Percentiles rank a stretch among this genome's conserved stretches.
phyloP scores from a whole-genome alignment of 2,888 invertebrate species.

The Vesta saturnalis region DNA sequence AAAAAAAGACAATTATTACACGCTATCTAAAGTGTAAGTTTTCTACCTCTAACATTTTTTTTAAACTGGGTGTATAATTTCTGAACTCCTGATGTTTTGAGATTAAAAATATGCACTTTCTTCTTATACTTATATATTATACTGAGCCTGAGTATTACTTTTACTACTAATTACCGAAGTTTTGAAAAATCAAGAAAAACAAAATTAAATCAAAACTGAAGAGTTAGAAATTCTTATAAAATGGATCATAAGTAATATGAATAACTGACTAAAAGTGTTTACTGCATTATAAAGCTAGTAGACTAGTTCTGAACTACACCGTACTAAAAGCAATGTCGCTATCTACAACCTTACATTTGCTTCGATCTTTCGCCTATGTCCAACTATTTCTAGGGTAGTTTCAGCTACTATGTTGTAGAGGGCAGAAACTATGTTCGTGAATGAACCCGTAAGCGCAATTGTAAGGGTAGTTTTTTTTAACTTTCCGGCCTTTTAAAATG shows the following conservation, averaged over 20 bases:
- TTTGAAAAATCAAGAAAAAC: too few species aligned
- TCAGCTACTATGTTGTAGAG: constrained; percentile 55
- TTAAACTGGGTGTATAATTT: neutral
- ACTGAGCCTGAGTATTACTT: too few species aligned
- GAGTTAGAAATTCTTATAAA: too few species aligned
- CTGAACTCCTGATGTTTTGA: neutral
- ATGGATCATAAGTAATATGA: too few species aligned
- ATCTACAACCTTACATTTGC: constrained; percentile 6
- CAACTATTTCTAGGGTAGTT: constrained; percentile 44
- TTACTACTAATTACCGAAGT: too few species aligned
- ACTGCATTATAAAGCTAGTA: neutral
- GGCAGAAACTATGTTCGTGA: constrained; percentile 49
- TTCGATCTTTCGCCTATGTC: constrained; percentile 16
- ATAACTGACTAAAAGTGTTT: too few species aligned
- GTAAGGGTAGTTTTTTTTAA: too few species aligned
- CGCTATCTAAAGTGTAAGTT: too few species aligned
- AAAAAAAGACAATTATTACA: too few species aligned
- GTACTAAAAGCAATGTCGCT: neutral
- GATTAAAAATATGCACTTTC: neutral
- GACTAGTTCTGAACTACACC: neutral
- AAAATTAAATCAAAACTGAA: too few species aligned
- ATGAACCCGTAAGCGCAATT: neutral
- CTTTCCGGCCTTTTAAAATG: too few species aligned
- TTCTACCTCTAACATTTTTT: too few species aligned
- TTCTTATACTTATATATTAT: neutral